Evolutionary conservation across 1,140 invertebrate genomes (phyloP), one percentile per base, ranked within the genome.

Genomic region (Apolygus lucorum): DNA sequence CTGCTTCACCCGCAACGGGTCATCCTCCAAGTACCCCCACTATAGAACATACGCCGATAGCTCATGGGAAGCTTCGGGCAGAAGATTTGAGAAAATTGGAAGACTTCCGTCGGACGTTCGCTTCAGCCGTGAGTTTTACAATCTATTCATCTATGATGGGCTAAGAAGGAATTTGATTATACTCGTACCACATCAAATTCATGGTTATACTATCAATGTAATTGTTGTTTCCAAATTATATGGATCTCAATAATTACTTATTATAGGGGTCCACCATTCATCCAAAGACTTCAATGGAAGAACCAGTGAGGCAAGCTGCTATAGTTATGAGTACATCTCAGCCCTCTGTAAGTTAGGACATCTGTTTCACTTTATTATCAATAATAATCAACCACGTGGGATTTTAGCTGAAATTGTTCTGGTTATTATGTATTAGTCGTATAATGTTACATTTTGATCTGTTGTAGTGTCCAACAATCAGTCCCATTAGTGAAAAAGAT

Each of bases 401-500:
- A 49, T 49, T 49, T 8, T 8, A 17, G 34, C 34, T 11, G 34
- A 49, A 49, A 17, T 49, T 49, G 34, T 49, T 49, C 34, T 11
- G 34, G 34, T 11, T 49, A 49, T 49, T 8, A 11, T 49, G 34
- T 8, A 49, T 49, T 63, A 4, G n/a, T 71, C 28, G 64, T 72
- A 8, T 63, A 65, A 52, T 66, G 67, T 29, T 54, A 70, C 67
- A 49, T 52, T 65, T 24, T 49, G 34, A 11, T 49, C 34, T 67
- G 29, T 59, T 42, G n/a, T 42, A 73, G 59, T 68, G 59, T 34
- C 62, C 63, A 17, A 67, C 59, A 52, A 25, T 11, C 63, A 49
- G 34, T 49, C 8, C 17, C 17, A 17, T 49, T 17, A 49, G 34
- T 49, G 73, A 73, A 62, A 75, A 27, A n/a, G 68, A 69, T 25